Evolutionary conservation across 2,113 vertebrate genomes (phyloP).

Genomic region (Sinosuthora webbiana): DNA sequence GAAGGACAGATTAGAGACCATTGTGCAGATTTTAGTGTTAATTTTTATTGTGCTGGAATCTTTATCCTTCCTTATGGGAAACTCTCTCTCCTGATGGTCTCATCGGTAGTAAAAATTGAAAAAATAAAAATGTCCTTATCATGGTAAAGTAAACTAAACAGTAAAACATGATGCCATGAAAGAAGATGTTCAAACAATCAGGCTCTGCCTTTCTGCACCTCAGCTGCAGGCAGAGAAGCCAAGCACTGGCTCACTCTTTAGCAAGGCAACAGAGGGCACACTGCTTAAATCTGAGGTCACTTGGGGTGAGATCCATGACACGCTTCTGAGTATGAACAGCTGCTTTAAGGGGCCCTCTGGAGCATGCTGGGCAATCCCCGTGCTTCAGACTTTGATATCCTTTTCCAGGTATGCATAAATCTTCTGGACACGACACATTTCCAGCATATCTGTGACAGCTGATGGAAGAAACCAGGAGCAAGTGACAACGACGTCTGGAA

Average conservation of each 20-base stretch:
- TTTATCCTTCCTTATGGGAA: not conserved
- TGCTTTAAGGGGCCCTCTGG: not conserved
- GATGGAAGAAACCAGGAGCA: not conserved
- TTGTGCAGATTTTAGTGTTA: not conserved
- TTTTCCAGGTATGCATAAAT: not conserved
- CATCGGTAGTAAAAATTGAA: not conserved
- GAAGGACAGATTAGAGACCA: not conserved
- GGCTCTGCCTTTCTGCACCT: not conserved
- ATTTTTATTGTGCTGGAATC: not conserved
- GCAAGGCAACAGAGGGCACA: rapidly evolving
- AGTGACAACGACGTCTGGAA: not conserved
- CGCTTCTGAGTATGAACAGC: not conserved
- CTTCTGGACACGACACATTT: not conserved
- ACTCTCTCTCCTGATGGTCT: not conserved
- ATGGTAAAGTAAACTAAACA: not conserved
- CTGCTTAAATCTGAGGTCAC: not conserved
- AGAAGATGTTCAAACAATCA: not conserved
- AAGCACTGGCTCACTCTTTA: rapidly evolving
- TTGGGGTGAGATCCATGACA: not conserved
- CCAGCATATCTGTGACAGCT: not conserved
- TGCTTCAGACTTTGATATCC: not conserved
- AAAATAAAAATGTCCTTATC: not conserved
- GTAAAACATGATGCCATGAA: not conserved
- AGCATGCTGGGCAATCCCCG: not conserved
- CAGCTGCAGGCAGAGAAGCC: not conserved